These are phyloP conservation scores for Enteromius unitaeniatus DNA, from an alignment of 2,797 vertebrate species.

Conservation along the genomic window DNA sequence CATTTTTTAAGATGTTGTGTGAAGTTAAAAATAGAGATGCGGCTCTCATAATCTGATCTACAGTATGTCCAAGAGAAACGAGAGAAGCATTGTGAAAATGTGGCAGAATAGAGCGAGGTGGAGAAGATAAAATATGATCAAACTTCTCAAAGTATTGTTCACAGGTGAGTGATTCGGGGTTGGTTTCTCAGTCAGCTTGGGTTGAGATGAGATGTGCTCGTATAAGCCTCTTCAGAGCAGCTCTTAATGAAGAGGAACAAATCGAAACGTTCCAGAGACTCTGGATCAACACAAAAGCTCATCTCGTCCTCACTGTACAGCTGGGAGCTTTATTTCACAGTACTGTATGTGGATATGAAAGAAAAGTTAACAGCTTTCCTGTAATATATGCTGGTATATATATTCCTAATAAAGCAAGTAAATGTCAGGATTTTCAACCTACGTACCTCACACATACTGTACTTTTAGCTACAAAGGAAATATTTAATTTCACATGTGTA, in stretches of 20 bases:
- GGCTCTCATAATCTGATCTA: not conserved
- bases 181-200: slow-evolving; percentile 29
- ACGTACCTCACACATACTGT: not conserved
- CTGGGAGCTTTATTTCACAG: not conserved
- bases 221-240: not conserved
- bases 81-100: not conserved
- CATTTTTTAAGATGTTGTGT: not conserved
- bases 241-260: not conserved
- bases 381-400: not conserved
- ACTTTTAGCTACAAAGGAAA: not conserved
- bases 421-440: not conserved
- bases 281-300: not conserved
- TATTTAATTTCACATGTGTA: not conserved
- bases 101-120: not conserved
- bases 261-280: not conserved
- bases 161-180: not conserved
- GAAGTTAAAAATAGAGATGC: not conserved
- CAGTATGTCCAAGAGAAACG: not conserved
- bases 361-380: not conserved
- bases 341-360: not conserved
- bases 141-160: not conserved
- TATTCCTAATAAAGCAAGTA: not conserved
- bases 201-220: not conserved
- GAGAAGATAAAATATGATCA: not conserved
- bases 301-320: not conserved